These are phyloP conservation scores for Trissolcus brochymenae DNA, from an alignment of 2,888 invertebrate genomes.

Conservation along the genomic window DNA sequence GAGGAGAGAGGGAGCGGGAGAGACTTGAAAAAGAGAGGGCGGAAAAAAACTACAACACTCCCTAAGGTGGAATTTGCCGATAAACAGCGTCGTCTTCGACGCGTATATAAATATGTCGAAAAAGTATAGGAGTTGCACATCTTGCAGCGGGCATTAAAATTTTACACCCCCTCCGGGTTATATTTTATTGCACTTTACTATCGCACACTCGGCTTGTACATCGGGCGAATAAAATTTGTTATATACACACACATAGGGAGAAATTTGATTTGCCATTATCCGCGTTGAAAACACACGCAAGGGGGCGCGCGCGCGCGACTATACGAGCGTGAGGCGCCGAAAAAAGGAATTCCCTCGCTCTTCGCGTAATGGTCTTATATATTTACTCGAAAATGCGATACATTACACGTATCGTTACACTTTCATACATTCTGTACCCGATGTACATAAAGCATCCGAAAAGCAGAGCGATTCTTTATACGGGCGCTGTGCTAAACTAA, in stretches of 20 bases:
- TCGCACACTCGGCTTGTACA: slow-evolving; percentile 9
- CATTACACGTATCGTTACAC: slow-evolving; percentile 54
- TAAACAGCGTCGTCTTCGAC: slow-evolving; percentile 19
- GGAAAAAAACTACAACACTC: too few species aligned
- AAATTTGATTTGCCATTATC: slow-evolving; percentile 55
- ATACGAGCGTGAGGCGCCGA: neutral
- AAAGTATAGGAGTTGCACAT: slow-evolving; percentile 35
- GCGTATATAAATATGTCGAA: slow-evolving; percentile 42
- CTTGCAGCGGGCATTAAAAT: slow-evolving; percentile 38
- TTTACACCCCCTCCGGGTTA: slow-evolving; percentile 36
- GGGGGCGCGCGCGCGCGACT: neutral
- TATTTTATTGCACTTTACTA: slow-evolving; percentile 46
- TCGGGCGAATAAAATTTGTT: slow-evolving; percentile 39
- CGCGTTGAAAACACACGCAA: neutral
- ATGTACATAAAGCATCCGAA: slow-evolving; percentile 41
- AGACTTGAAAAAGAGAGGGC: too few species aligned
- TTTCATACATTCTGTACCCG: slow-evolving; percentile 34
- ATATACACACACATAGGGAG: slow-evolving; percentile 1
- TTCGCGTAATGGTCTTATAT: slow-evolving; percentile 46
- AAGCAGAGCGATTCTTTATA: slow-evolving; percentile 30
- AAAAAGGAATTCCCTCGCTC: slow-evolving; percentile 29
- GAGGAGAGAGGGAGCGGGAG: neutral
- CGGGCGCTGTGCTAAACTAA: slow-evolving; percentile 15
- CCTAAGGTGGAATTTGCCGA: slow-evolving; percentile 5
- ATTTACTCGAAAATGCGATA: slow-evolving; percentile 49